phyloP scores from a whole-genome alignment of 92 coral and sea anemone genomes.

The Phenganax subtilis region DNA sequence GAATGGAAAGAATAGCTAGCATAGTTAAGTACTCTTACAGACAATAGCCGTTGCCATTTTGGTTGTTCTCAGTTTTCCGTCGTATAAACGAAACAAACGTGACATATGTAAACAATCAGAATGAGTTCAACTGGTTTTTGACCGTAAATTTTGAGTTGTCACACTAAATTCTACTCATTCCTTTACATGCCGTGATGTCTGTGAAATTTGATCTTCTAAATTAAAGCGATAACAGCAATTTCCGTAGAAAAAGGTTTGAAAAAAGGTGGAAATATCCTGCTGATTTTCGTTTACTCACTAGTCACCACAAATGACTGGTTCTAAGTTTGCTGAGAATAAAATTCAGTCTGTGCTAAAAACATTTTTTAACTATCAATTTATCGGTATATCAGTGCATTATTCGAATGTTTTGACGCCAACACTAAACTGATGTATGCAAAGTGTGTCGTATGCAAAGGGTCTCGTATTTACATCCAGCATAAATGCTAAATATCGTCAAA shows the following conservation, averaged over 20 bases:
- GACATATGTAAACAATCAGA: slow-evolving; percentile 22
- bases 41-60: slow-evolving; percentile 7
- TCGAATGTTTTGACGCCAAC: slow-evolving; percentile 12
- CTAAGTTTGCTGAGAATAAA: neutral
- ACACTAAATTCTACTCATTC: slow-evolving; percentile 27
- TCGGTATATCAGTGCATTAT: neutral
- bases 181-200: slow-evolving; percentile 41
- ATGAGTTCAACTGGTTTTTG: neutral
- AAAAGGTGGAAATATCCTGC: slow-evolving; percentile 25
- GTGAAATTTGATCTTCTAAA: slow-evolving; percentile 38
- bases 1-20: slow-evolving; percentile 36
- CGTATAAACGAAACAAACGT: slow-evolving; percentile 21
- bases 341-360: neutral
- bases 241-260: slow-evolving; percentile 28
- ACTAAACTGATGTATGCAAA: neutral
- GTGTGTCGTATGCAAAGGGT: neutral
- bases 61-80: slow-evolving; percentile 7
- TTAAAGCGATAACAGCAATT: slow-evolving; percentile 43
- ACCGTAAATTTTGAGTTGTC: neutral
- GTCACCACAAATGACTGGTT: slow-evolving; percentile 5
- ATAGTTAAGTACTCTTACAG: slow-evolving; percentile 22
- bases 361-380: neutral
- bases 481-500: neutral
- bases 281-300: slow-evolving; percentile 16
- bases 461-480: neutral